phyloP scores from a whole-genome alignment of 2,113 vertebrate species.

The Calypte anna region DNA sequence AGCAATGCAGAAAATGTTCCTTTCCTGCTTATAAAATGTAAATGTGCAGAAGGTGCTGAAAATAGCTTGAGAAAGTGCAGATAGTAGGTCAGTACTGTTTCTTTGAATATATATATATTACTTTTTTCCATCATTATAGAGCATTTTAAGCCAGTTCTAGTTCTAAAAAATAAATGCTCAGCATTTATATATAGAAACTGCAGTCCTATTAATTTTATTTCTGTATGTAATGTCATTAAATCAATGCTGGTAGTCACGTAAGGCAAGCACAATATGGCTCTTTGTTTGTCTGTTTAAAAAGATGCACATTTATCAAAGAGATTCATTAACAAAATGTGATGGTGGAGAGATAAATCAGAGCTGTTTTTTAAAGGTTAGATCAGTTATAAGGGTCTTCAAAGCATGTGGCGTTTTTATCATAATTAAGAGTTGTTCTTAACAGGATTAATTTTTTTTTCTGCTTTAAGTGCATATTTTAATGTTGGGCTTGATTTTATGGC shows the following conservation, averaged over 20 bases:
- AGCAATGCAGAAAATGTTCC: constrained; percentile 8
- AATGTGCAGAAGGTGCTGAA: constrained; percentile 13
- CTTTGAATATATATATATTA: neutral
- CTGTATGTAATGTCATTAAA: constrained; percentile 37
- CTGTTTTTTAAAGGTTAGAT: constrained; percentile 71
- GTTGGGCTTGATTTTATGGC: neutral
- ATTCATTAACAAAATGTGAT: constrained; percentile 66
- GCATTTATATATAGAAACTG: constrained; percentile 41
- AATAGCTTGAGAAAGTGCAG: constrained; percentile 37
- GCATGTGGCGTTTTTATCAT: constrained; percentile 20
- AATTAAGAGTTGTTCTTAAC: constrained; percentile 24
- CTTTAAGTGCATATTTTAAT: constrained; percentile 10
- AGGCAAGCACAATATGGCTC: constrained; percentile 17
- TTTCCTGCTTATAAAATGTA: constrained; percentile 34
- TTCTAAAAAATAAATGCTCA: constrained; percentile 35
- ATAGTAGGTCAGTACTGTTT: constrained; percentile 33
- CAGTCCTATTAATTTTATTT: constrained; percentile 32
- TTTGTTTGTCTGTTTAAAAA: constrained; percentile 61
- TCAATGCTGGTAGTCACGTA: constrained; percentile 31
- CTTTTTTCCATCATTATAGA: neutral
- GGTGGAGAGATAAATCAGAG: constrained; percentile 58
- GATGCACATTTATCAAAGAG: constrained; percentile 67
- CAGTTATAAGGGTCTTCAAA: constrained; percentile 51
- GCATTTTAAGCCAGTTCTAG: neutral
- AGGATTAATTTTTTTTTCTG: neutral